Evolutionary conservation across 2,888 invertebrate species (phyloP).

Genomic region (Drosophila anomelani): DNA sequence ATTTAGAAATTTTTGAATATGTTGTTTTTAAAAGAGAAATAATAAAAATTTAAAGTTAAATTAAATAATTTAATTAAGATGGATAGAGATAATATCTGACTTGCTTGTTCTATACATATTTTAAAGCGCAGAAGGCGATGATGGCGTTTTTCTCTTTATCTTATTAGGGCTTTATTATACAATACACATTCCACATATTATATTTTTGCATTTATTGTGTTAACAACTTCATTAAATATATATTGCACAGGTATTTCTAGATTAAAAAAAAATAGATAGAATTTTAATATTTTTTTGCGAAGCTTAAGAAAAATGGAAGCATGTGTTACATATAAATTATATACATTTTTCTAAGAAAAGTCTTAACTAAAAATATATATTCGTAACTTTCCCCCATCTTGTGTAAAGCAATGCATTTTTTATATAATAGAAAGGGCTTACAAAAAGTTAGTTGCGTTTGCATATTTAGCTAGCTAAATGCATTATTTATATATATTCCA

Average conservation of each 20-base stretch:
- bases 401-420: slow-evolving; percentile 4
- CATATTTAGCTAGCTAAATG: slow-evolving; percentile 4
- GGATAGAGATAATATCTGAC: too few relatives aligned
- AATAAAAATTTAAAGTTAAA: background rate
- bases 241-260: background rate
- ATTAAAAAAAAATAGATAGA: background rate
- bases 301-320: slow-evolving; percentile 4
- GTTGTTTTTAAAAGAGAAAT: background rate
- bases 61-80: background rate
- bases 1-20: background rate
- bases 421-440: background rate
- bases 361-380: background rate
- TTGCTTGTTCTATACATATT: background rate
- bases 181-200: slow-evolving; percentile 1
- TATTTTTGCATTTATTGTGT: background rate
- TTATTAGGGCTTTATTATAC: background rate
- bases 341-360: background rate
- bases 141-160: background rate
- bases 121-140: slow-evolving; percentile 6
- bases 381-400: background rate
- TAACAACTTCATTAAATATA: slow-evolving; percentile 4
- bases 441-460: slow-evolving; percentile 3
- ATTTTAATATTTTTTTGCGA: background rate
- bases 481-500: background rate
- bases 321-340: background rate